Evolutionary conservation across 2,113 vertebrate species (phyloP), one percentile per base, ranked within the genome.

Genomic region (Sander lucioperca): DNA sequence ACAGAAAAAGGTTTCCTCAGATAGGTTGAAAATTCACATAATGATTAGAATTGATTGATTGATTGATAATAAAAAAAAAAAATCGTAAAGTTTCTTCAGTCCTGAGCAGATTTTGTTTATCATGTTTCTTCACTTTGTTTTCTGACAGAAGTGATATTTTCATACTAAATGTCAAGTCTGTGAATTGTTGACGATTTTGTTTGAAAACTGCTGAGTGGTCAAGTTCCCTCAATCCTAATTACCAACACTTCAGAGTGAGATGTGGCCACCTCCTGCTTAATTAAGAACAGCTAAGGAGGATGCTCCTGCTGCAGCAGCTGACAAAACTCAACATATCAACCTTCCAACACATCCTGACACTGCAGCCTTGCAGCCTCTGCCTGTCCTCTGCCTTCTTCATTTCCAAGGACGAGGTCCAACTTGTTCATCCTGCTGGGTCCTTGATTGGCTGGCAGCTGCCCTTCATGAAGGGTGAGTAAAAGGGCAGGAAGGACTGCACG

Each of bases 401-500:
- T 90, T 84, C 85, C 82, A 88, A 88, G 82, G 83, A 86, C 53
- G 18, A 56, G 30, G 53, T 74, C 54, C 70, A 82, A 70, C 77
- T 80, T 68, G 77, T 74, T 77, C 45, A 51, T 84, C 88, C 79
- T 85, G 86, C 84, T 88, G 87, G 79, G 83, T 39, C 13, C 71
- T 79, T 83, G 85, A 91, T 89, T 89, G 87, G 85, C 80, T 77
- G 78, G 80, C 59, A 86, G 63, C 76, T 74, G 79, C 33, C 76
- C 59, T 86, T 78, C 64, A 74, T 78, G 69, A 87, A 83, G 69
- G 76, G 63, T 77, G 76, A 86, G 56, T 54, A 66, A 87, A 87
- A 88, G 77, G 66, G 68, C 79, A 86, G 79, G 58, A 72, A 58
- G 33, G 78, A 83, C 54, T n/a, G 39, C 62, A 82, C 5, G 6